phyloP scores from a whole-genome alignment of 2,113 vertebrate species.

The Lepidothrix coronata region DNA sequence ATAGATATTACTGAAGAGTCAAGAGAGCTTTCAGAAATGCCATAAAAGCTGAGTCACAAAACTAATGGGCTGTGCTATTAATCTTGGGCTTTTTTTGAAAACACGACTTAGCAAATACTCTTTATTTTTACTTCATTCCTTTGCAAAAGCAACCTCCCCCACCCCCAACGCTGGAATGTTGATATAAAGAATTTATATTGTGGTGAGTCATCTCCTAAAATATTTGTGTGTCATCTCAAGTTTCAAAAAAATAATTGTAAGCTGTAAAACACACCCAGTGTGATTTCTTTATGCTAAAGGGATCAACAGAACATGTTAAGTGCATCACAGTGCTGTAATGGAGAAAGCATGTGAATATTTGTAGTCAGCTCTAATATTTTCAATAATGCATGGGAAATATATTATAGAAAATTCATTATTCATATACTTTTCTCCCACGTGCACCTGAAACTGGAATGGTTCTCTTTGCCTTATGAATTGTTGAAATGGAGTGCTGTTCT shows the following conservation, averaged over 20 bases:
- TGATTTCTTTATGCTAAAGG: neutral
- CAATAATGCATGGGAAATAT: conserved; percentile 62
- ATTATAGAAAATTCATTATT: conserved; percentile 67
- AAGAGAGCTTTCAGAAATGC: neutral
- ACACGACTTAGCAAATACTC: neutral
- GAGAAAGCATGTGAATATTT: conserved; percentile 50
- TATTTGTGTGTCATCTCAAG: neutral
- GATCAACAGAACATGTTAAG: conserved; percentile 30
- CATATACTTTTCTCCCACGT: conserved; percentile 12
- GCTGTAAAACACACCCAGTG: neutral
- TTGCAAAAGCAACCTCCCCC: neutral
- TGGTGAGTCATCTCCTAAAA: conserved; percentile 1
- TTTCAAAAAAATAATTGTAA: neutral
- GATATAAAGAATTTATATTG: neutral
- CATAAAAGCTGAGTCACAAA: neutral
- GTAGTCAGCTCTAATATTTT: conserved; percentile 56
- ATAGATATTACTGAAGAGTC: neutral
- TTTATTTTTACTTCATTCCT: neutral
- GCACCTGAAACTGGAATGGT: conserved; percentile 48
- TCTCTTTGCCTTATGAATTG: conserved; percentile 28
- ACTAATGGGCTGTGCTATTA: neutral
- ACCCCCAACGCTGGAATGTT: neutral
- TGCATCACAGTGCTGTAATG: conserved; percentile 25
- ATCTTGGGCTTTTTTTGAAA: conserved; percentile 16
- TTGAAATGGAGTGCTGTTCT: neutral